Evolutionary conservation across 2,797 vertebrate species (phyloP), one percentile per base, ranked within the genome.

Genomic region (Tokudaia tokunoshimensis): DNA sequence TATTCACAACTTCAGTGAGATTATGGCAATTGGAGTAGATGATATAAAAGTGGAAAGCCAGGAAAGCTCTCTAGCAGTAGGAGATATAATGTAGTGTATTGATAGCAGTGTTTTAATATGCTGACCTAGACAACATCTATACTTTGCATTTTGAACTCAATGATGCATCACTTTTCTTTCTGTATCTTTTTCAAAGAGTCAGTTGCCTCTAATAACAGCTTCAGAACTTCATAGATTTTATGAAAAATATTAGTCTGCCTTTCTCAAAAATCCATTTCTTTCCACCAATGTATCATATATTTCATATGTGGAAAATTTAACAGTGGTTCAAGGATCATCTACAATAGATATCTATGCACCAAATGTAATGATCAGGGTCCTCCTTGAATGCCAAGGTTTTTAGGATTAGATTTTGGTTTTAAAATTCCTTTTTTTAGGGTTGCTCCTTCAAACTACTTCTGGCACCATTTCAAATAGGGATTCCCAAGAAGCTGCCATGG

Each of bases 171-270:
- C 10, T 6, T 34, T 63, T 91, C 11, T 91, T 95, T 87, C 31
- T 79, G 63, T 93, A 44, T 70, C 47, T 74, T 93, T 92, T 47
- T 34, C 22, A 88, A 94, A 90, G 74, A 24, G 81, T 61, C 44
- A 52, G 1, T 94, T 78, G n/a, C 57, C 65, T 61, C 15, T 47
- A 92, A 57, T 0, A 89, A 47, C 29, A 92, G 7, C n/a, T 24
- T 37, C 81, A 41, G 85, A 78, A 57, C 20, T 50, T 37, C 13
- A 14, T 57, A 37, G 19, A 65, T 11, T 44, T 55, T 44, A 44
- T 72, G 76, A 31, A 44, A 19, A 83, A 2, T 5, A 67, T 47
- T 74, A 26, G 7, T 13, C 7, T 67, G 7, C 47, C 57, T 88
- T 96, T 87, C 67, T 92, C 50, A 88, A 47, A 47, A 41, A 50